Conservation (phyloP, 2,888 invertebrate genomes). For the Metalampra italica region DNA sequence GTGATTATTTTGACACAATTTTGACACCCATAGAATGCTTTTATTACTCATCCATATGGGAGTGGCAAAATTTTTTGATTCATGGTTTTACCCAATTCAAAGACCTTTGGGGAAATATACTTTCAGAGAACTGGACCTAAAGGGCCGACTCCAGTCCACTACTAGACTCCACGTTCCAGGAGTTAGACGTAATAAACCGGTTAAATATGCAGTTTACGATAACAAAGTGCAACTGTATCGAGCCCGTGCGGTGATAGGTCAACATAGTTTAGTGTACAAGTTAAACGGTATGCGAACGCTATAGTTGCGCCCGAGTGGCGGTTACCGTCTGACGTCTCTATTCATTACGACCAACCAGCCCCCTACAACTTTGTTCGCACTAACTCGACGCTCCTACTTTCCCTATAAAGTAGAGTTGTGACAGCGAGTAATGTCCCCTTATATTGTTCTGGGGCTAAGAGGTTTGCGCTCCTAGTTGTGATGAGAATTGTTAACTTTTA, state of each 20-base stretch:
- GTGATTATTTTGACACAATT: no score
- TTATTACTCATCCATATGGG: no score
- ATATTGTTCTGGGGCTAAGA: slow-evolving; percentile 77
- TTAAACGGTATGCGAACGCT: slow-evolving; percentile 50
- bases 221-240: slow-evolving; percentile 31
- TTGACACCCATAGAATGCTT: no score
- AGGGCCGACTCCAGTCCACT: no score
- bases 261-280: slow-evolving; percentile 49
- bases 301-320: slow-evolving; percentile 59
- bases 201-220: slow-evolving; percentile 29
- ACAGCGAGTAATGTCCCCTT: slow-evolving; percentile 76
- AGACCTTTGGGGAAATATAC: no score
- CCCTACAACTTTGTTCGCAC: slow-evolving; percentile 66
- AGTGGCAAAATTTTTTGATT: no score
- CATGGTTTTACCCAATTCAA: no score
- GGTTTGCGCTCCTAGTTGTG: slow-evolving; percentile 65
- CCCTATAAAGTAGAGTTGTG: slow-evolving; percentile 75
- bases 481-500: slow-evolving; percentile 72
- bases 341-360: slow-evolving; percentile 71
- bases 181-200: no score
- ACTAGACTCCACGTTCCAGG: no score
- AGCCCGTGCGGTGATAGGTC: slow-evolving; percentile 36
- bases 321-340: slow-evolving; percentile 68
- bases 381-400: slow-evolving; percentile 66
- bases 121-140: not conserved